Evolutionary conservation across 2,888 invertebrate species (phyloP), one percentile per base, ranked within the genome.

Genomic region (Lapara coniferarum): DNA sequence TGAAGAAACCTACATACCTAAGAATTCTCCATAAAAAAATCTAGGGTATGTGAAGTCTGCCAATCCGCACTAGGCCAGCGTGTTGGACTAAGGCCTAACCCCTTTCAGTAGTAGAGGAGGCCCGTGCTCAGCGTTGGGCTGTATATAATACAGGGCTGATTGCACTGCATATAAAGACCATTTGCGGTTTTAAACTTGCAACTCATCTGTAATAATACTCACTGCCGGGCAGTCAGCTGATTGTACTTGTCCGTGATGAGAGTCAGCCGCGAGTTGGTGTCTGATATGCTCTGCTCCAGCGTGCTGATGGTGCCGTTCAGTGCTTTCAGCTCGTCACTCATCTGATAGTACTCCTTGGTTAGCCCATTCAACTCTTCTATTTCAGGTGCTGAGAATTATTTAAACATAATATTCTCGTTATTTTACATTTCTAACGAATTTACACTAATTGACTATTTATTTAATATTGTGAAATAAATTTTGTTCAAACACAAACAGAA

Each of bases 201-300:
- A 51, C 51, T 14, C 51, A 2, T 12, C 16, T 6, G 56, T 5
- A 5, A 16, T n/a, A 12, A 25, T 69, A 85, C 89, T 84, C n/a
- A 92, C 93, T 89, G 86, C 66, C 88, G 83, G 0, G 85, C 81
- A 1, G 78, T 73, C 2, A 93, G 89, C 68, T 91, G 90, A 69
- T 88, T 89, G 79, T 79, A 81, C 80, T 90, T 91, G 70, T 93
- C 92, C 0, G 69, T 66, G 56, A 89, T 77, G 52, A 79, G 76
- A n/a, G 86, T 81, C 25, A 90, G 83, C 0, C 88, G 85, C 0
- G 88, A 81, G 71, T 75, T 78, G 14, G 87, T 72, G 55, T 92
- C 91, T 14, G 83, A 75, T 49, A 90, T 84, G n/a, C 81, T 73
- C 51, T 86, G 86, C 68, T 90, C 86, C 16, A 87, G 71, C 1